Evolutionary conservation across 2,888 invertebrate genomes (phyloP).

Genomic region (Anoplius nigerrimus): DNA sequence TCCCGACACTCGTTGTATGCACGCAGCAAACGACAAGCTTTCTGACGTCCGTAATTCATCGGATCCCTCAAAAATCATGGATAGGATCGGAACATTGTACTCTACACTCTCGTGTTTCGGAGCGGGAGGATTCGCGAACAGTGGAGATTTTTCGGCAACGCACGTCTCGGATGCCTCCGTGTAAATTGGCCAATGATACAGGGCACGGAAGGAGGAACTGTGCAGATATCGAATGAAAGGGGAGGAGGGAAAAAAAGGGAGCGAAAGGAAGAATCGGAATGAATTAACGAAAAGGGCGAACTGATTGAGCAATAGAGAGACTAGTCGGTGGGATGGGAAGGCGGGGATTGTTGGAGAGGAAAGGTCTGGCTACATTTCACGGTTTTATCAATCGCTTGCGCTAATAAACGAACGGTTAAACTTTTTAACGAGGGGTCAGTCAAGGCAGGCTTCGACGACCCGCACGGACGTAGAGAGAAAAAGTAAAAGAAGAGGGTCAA

Average conservation of each 20-base stretch:
- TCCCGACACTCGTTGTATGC: constrained; percentile 55
- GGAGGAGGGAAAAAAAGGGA: background rate
- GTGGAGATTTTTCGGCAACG: too few relatives aligned
- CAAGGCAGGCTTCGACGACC: constrained; percentile 47
- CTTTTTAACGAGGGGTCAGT: constrained; percentile 71
- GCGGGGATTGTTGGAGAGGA: background rate
- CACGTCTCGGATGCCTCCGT: too few relatives aligned
- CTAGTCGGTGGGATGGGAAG: too few relatives aligned
- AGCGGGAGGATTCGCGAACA: too few relatives aligned
- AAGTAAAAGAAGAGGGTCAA: too few relatives aligned
- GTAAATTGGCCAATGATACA: too few relatives aligned
- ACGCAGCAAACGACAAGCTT: background rate
- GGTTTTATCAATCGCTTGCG: constrained; percentile 34
- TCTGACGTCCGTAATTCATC: too few relatives aligned
- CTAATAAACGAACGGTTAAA: constrained; percentile 66
- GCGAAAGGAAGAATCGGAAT: constrained; percentile 23
- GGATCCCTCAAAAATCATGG: too few relatives aligned
- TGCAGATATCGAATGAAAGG: background rate
- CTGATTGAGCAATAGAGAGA: too few relatives aligned
- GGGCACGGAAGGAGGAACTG: too few relatives aligned
- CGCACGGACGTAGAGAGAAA: constrained; percentile 24
- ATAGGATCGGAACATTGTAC: background rate
- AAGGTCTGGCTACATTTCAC: constrained; percentile 5
- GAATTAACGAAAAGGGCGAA: constrained; percentile 7
- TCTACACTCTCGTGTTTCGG: too few relatives aligned